Percentiles rank a stretch among this genome's conserved stretches.
Evolutionary conservation across 1,140 invertebrate genomes (phyloP).

Genomic region (Cydia pomonella): DNA sequence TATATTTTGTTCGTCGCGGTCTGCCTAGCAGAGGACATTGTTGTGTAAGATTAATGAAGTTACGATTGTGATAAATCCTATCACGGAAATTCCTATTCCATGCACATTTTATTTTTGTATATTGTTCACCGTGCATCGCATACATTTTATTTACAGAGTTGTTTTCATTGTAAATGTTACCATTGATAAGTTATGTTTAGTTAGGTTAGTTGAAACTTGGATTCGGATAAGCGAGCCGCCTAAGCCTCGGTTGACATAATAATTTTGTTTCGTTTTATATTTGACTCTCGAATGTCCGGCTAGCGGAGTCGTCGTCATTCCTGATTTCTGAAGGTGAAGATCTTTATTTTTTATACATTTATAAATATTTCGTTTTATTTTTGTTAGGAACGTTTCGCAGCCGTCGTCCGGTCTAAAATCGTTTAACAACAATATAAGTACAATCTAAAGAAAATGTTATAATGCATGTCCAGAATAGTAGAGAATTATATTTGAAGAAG

Average conservation of each 20-base stretch:
- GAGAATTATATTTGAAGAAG: conserved; percentile 72
- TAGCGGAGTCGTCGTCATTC: conserved; percentile 64
- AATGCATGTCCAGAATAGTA: conserved; percentile 75
- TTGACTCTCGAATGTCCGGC: conserved; percentile 34
- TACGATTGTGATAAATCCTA: conserved; percentile 73
- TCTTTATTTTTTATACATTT: conserved; percentile 80
- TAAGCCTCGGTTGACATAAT: conserved; percentile 32
- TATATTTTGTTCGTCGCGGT: conserved; percentile 41
- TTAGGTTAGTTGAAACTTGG: conserved; percentile 44
- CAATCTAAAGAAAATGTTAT: conserved; percentile 64
- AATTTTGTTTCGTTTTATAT: conserved; percentile 18
- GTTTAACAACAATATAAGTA: conserved; percentile 66
- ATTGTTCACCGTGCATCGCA: conserved; percentile 59
- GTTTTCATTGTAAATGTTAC: conserved; percentile 79
- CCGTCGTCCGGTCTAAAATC: conserved; percentile 69
- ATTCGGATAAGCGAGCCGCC: conserved; percentile 28
- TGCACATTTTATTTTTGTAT: conserved; percentile 72
- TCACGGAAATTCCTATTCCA: conserved; percentile 74
- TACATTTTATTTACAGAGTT: conserved; percentile 60
- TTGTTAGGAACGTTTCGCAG: conserved; percentile 51
- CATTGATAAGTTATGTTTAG: conserved; percentile 76
- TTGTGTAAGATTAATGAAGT: conserved; percentile 54
- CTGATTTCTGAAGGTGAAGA: conserved; percentile 72
- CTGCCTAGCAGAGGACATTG: conserved; percentile 54
- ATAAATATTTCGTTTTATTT: conserved; percentile 54